Conservation (phyloP, 1,140 invertebrate genomes). For the Doryteuthis pealeii region DNA sequence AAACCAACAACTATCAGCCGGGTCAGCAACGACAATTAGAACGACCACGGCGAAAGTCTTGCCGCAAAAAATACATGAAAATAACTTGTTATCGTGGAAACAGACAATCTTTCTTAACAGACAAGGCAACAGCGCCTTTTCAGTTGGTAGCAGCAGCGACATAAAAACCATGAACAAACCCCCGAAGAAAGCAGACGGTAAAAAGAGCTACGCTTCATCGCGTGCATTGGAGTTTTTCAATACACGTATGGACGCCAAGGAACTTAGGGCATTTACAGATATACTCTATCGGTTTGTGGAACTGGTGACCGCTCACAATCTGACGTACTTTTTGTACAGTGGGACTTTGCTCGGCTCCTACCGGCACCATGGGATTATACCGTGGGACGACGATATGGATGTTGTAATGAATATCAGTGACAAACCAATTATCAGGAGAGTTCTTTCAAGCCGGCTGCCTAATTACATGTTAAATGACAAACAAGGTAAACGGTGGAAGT, state of each 20-base stretch:
- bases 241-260: not conserved
- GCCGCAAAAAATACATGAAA: not conserved
- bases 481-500: conserved; percentile 24
- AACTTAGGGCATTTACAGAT: not conserved
- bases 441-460: conserved; percentile 6
- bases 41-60: not conserved
- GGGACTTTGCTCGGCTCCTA: conserved; percentile 36
- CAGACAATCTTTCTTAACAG: not conserved
- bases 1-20: not conserved
- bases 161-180: not conserved
- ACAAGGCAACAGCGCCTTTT: not conserved
- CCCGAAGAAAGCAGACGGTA: not conserved
- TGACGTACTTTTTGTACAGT: conserved; percentile 30
- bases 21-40: not conserved
- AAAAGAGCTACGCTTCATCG: not conserved
- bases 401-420: conserved; percentile 23
- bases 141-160: not conserved
- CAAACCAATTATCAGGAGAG: not conserved
- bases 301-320: not conserved
- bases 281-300: conserved; percentile 3
- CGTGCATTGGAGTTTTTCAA: not conserved
- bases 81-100: not conserved
- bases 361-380: conserved; percentile 36
- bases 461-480: conserved; percentile 17
- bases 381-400: conserved; percentile 42